Conservation (phyloP, 2,113 vertebrate genomes). For the Cranoglanis bouderius region DNA sequence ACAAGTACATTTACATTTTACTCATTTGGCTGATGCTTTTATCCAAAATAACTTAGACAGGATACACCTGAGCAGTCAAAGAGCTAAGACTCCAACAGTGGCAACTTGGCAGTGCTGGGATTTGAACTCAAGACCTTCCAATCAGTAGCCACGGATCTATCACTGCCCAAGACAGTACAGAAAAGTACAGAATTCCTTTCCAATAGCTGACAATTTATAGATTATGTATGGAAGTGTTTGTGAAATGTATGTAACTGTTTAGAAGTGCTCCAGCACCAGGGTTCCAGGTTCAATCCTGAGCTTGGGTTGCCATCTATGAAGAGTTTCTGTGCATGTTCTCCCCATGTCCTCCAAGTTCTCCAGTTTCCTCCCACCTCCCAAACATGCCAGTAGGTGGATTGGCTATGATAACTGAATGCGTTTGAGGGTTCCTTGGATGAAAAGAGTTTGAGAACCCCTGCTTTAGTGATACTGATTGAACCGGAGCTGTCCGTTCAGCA, state of each 20-base stretch:
- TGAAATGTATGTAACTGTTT: neutral
- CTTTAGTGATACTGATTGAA: neutral
- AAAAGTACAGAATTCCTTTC: neutral
- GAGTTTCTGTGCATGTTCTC: neutral
- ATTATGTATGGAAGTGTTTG: neutral
- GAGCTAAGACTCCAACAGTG: neutral
- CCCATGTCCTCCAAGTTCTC: neutral
- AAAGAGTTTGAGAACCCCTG: neutral
- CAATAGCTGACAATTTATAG: neutral
- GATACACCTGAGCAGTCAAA: neutral
- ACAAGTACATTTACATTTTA: neutral
- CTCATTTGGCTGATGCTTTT: neutral
- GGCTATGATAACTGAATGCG: neutral
- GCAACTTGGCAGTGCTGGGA: neutral
- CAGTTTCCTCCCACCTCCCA: neutral
- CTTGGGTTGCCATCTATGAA: neutral
- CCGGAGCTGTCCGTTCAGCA: slow-evolving; percentile 31
- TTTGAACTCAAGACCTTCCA: neutral
- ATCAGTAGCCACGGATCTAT: neutral
- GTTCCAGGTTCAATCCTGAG: neutral
- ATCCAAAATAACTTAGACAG: neutral
- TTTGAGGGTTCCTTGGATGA: neutral
- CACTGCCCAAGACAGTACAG: neutral
- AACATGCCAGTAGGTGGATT: neutral
- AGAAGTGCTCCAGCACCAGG: neutral